These are phyloP conservation scores for Schlechtendalia chinensis DNA, from an alignment of 1,140 invertebrate species.

Conservation along the genomic window DNA sequence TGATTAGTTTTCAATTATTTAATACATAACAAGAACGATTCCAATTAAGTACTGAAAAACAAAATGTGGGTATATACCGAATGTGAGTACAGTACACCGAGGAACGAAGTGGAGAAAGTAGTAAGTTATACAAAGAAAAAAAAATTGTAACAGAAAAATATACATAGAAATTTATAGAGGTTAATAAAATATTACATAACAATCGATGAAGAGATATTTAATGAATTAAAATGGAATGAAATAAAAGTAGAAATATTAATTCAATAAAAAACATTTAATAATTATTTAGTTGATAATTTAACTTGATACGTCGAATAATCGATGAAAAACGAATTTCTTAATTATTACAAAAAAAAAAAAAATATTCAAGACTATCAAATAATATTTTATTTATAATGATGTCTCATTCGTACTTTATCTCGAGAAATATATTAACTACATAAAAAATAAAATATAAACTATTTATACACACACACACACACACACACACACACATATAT, in stretches of 20 bases:
- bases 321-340: neutral
- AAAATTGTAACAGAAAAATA: constrained; percentile 1
- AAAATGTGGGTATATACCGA: neutral
- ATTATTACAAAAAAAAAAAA: no score
- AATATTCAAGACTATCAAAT: no score
- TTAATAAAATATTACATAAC: neutral
- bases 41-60: neutral
- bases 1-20: neutral
- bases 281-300: neutral
- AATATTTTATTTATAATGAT: no score
- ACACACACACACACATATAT: no score
- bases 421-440: no score
- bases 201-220: neutral
- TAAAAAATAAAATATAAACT: no score
- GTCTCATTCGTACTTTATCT: no score
- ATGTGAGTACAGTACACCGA: neutral
- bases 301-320: neutral
- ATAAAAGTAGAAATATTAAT: neutral
- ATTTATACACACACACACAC: no score
- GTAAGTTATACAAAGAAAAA: constrained; percentile 7
- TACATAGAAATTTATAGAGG: neutral
- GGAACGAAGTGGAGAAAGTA: constrained; percentile 4
- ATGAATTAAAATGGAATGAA: neutral
- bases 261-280: neutral
- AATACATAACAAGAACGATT: neutral